These are phyloP conservation scores for human DNA, from an alignment of 2,113 vertebrate species.

Conservation along the genomic window DNA sequence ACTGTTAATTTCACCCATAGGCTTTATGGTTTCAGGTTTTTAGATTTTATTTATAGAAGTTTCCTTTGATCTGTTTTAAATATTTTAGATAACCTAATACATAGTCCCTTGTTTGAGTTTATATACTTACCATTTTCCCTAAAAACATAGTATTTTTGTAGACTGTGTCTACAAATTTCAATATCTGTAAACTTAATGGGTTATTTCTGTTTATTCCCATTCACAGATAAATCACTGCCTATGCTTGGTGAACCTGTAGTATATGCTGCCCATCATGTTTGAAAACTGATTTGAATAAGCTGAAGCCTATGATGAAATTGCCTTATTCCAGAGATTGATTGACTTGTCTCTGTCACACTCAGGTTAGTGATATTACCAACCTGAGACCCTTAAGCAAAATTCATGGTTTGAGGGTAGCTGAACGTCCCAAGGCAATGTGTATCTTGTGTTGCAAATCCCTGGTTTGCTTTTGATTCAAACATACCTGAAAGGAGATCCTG, in stretches of 20 bases:
- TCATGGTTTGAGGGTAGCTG: background rate
- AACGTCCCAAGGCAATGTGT: background rate
- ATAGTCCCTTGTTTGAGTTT: background rate
- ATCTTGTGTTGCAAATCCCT: background rate
- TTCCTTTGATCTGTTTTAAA: background rate
- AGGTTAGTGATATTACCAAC: background rate
- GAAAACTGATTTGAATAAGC: background rate
- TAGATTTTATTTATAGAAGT: background rate
- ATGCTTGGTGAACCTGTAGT: background rate
- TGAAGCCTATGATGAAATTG: rapidly evolving
- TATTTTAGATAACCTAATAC: background rate
- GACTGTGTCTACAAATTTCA: background rate
- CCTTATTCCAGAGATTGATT: background rate
- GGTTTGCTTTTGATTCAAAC: background rate
- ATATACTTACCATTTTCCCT: background rate
- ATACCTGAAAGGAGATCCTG: background rate
- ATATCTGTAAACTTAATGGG: background rate
- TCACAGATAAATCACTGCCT: background rate
- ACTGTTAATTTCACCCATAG: background rate
- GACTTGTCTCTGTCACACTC: background rate
- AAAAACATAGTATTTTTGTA: background rate
- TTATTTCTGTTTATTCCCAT: background rate
- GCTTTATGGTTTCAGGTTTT: background rate
- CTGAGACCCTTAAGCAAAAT: background rate
- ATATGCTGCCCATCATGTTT: rapidly evolving